Percentiles rank a stretch among this genome's conserved stretches.
Evolutionary conservation across 2,113 vertebrate species (phyloP).

Genomic region (Pelmatolapia mariae): DNA sequence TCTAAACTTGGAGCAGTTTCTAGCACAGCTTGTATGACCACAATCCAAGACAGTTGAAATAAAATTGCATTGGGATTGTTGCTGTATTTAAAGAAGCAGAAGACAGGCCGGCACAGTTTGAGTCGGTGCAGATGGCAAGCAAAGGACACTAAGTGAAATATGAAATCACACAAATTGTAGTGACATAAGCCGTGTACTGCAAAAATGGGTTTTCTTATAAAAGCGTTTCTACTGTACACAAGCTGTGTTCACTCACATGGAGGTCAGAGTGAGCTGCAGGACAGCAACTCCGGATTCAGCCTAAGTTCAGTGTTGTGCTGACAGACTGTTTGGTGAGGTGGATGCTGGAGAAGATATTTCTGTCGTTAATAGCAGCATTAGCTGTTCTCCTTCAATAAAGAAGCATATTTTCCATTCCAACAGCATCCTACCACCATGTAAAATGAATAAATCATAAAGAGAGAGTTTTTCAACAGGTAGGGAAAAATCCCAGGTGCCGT

Average conservation of each 20-base stretch:
- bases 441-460: conserved; percentile 51
- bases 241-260: not conserved
- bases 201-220: not conserved
- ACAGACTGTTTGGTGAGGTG: not conserved
- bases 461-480: conserved; percentile 23
- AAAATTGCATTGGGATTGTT: not conserved
- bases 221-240: not conserved
- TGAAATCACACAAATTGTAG: not conserved
- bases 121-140: not conserved
- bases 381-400: not conserved
- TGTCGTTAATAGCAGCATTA: conserved; percentile 29
- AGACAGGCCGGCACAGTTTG: not conserved
- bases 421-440: not conserved
- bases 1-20: not conserved
- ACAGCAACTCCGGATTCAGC: not conserved
- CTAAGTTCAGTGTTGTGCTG: not conserved
- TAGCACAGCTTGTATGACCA: not conserved
- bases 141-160: not conserved
- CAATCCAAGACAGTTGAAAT: not conserved
- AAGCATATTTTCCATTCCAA: conserved; percentile 4
- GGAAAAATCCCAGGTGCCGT: conserved; percentile 11
- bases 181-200: not conserved
- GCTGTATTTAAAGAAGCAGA: not conserved
- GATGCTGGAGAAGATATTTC: not conserved
- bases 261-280: not conserved